Base-by-base conservation (phyloP, 2,888 invertebrate species). In the Torymus auratus region DNA sequence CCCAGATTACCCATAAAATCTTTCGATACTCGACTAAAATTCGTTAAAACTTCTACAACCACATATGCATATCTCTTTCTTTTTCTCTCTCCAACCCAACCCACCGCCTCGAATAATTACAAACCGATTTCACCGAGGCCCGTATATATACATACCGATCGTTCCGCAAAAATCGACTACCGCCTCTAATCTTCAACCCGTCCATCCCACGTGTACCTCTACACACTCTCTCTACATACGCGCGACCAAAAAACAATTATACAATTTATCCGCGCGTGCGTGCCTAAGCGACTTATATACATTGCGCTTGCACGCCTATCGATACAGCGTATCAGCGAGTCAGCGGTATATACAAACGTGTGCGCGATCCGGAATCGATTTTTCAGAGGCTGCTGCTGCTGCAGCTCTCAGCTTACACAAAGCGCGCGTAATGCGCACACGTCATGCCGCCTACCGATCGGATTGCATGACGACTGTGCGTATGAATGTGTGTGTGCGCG, bases 51-150 rank as follows among this genome's bases (percentile, higher is more conserved):
- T 5, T 41, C 41, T 10, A 41, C 41, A 7, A 41, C 41, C 41
- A 41, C 23, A 52, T 11, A 65, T 20, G 50, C 15, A 14, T 65
- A 65, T 70, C 23, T 15, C 11, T 71, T 58, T 20, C 20, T 41
- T 7, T 7, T 0, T 7, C 41, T 5, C 41, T 41, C 5, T 41
- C 3, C 50, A 64, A 70, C 17, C 55, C 56, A 56, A 28, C 12
- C 58, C 70, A 72, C 20, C 60, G 41, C 7, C 61, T n/a, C 14
- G 71, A 72, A 78, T 78, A 67, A 72, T 78, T 78, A 78, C 72
- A 61, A 72, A 73, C 55, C 58, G 60, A 78, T 67, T 61, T 11
- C 23, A 56, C 1, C 62, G 13, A 61, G 0, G 15, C 15, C 2
- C n/a, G 53, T 20, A 65, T 50, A 58, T 17, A 52, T 50, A 58